Evolutionary conservation across 92 coral and sea anemone species (phyloP), one percentile per base, ranked within the genome.

Genomic region (Pocillopora grandis): DNA sequence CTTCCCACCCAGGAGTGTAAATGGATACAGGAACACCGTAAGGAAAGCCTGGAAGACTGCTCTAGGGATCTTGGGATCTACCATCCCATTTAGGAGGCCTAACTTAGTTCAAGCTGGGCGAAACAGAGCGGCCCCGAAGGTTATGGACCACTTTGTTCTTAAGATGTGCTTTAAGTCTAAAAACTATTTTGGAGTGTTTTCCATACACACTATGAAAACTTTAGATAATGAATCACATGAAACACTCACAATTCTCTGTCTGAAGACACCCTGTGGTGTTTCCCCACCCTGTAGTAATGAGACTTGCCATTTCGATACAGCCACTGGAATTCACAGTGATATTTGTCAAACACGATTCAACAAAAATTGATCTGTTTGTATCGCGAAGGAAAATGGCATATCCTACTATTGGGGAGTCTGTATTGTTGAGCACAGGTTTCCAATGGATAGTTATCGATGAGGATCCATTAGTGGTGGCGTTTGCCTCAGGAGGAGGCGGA

Each of bases 241-340:
- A 27, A 67, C 31, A 18, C 67, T 67, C 19, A 80, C 84, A 19
- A 31, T 35, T 80, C 58, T 66, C 52, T 69, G 70, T 57, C 18
- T 65, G 3, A 56, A 80, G 84, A 17, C 84, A 80, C 33, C 4
- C 84, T 1, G 84, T 80, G 33, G 19, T 31, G 68, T 80, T 80
- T 33, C 76, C 84, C 16, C 31, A 17, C n/a, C 76, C 84, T 13
- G 72, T 66, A 14, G 23, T 70, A 33, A 76, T 68, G 12, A 68
- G 10, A 49, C 67, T 76, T 10, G 84, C 84, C 13, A 80, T 66
- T 23, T 80, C 52, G 20, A 80, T 67, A 58, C 84, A 80, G 36
- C 65, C 64, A 52, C 33, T 36, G 16, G 63, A 67, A 8, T 17
- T 11, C 64, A 31, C 75, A 5, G 57, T 67, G 66, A n/a, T 69